Percentiles rank a stretch among this genome's conserved stretches.
Conservation (phyloP, 2,888 invertebrate genomes). For the Machimus rusticus region DNA sequence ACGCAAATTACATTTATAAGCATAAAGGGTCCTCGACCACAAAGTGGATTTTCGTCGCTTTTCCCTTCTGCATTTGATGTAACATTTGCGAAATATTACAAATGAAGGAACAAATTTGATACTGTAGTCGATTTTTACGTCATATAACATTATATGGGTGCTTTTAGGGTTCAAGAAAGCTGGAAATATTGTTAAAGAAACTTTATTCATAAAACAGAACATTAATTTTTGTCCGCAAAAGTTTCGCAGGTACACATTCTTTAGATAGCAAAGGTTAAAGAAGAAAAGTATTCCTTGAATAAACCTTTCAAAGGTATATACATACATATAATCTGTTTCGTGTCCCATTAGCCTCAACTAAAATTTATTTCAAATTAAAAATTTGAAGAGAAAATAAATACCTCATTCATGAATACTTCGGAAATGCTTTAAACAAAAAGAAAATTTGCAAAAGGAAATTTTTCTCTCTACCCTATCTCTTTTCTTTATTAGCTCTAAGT, state of each 20-base stretch:
- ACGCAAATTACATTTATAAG: conserved; percentile 11
- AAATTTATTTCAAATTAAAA: too few relatives aligned
- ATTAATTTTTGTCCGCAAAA: not conserved
- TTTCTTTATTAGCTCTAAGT: too few relatives aligned
- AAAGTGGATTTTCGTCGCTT: not conserved
- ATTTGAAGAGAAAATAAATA: too few relatives aligned
- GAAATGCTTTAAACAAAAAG: too few relatives aligned
- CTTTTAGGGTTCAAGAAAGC: not conserved
- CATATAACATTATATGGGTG: not conserved
- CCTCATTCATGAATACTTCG: too few relatives aligned
- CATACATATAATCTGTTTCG: too few relatives aligned
- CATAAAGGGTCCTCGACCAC: not conserved
- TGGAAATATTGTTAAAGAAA: not conserved
- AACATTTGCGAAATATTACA: conserved; percentile 6
- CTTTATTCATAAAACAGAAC: not conserved
- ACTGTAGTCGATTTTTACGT: not conserved
- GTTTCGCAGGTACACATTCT: not conserved
- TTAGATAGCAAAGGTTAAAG: not conserved
- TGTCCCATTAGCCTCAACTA: too few relatives aligned
- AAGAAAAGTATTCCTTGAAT: not conserved
- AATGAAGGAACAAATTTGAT: not conserved
- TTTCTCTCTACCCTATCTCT: too few relatives aligned
- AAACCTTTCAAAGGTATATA: too few relatives aligned
- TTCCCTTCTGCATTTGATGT: not conserved
- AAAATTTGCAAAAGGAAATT: too few relatives aligned